phyloP scores from a whole-genome alignment of 2,797 vertebrate genomes.

The Sylvilagus floridanus region DNA sequence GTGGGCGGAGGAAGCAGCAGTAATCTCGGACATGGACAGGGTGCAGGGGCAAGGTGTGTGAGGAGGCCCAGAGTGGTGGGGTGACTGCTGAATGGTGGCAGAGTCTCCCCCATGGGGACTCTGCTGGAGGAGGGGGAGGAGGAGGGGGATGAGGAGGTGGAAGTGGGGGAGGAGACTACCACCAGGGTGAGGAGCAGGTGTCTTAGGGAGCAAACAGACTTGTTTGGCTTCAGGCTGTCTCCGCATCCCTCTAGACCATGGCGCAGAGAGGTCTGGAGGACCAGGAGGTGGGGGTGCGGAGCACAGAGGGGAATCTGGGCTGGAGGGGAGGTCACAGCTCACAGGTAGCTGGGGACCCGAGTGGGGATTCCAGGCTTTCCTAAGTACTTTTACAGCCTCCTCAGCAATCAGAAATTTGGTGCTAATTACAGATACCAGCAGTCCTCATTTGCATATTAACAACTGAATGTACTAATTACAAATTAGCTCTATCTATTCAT shows the following conservation, averaged over 20 bases:
- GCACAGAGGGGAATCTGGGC: neutral
- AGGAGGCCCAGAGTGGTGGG: neutral
- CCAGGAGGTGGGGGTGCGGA: neutral
- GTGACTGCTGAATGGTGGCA: neutral
- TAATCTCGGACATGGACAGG: neutral
- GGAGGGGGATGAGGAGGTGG: neutral
- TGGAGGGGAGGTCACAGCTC: neutral
- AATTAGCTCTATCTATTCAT: slow-evolving; percentile 82
- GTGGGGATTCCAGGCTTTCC: slow-evolving; percentile 7
- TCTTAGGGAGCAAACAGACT: neutral
- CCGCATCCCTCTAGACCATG: neutral
- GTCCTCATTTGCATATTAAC: slow-evolving; percentile 80
- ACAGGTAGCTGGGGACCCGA: neutral
- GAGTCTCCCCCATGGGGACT: neutral
- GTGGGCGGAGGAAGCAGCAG: neutral
- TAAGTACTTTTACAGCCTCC: slow-evolving; percentile 22
- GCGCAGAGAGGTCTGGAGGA: neutral
- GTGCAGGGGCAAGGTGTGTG: fast-evolving
- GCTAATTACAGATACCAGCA: slow-evolving; percentile 79
- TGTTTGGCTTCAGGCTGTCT: neutral
- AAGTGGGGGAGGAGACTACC: neutral
- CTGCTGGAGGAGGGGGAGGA: neutral
- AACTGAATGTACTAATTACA: slow-evolving; percentile 78
- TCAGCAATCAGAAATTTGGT: slow-evolving; percentile 67
- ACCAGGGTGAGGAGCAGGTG: neutral